Percentiles rank a stretch among this genome's conserved stretches.
Evolutionary conservation across 2,888 invertebrate genomes (phyloP).

Genomic region (Lissocephala sabroskyi): DNA sequence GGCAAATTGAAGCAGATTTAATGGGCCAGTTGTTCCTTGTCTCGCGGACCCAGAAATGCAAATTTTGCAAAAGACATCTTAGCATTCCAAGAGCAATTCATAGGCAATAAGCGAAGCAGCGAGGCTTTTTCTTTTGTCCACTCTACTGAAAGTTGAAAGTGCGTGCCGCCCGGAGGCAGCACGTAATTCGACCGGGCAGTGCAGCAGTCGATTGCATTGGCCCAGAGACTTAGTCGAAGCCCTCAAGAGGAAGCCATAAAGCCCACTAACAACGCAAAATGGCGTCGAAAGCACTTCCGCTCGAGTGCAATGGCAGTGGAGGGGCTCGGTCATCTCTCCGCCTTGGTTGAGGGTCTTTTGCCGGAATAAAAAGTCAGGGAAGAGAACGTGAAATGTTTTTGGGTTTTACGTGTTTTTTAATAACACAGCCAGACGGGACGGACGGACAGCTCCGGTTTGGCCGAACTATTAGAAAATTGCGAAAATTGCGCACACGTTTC

Average conservation of each 20-base stretch:
- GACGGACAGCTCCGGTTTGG: background rate
- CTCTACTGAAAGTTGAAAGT: constrained; percentile 32
- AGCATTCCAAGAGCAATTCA: constrained; percentile 56
- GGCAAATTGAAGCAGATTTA: constrained; percentile 59
- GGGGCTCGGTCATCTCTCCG: constrained; percentile 9
- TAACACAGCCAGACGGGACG: constrained; percentile 18
- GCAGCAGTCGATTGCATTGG: constrained; percentile 41
- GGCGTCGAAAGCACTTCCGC: constrained; percentile 61
- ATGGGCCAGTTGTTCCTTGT: too few species aligned
- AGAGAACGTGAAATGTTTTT: constrained; percentile 49
- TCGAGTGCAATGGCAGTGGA: constrained; percentile 6
- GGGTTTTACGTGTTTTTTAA: constrained; percentile 29
- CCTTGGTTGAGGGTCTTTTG: too few species aligned
- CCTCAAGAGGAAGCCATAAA: constrained; percentile 14
- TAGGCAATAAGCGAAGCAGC: constrained; percentile 34
- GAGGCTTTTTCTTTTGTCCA: constrained; percentile 26
- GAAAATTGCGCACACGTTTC: constrained; percentile 61
- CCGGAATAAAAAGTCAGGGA: constrained; percentile 1
- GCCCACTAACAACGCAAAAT: constrained; percentile 43
- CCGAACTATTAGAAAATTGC: constrained; percentile 58
- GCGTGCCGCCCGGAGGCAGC: constrained; percentile 41
- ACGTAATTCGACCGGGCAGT: constrained; percentile 28
- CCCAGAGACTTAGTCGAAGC: background rate
- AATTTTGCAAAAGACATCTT: too few species aligned
- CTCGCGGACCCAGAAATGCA: too few species aligned